These are phyloP conservation scores for Aphaenogaster floridana DNA, from an alignment of 1,140 invertebrate genomes.

Conservation along the genomic window DNA sequence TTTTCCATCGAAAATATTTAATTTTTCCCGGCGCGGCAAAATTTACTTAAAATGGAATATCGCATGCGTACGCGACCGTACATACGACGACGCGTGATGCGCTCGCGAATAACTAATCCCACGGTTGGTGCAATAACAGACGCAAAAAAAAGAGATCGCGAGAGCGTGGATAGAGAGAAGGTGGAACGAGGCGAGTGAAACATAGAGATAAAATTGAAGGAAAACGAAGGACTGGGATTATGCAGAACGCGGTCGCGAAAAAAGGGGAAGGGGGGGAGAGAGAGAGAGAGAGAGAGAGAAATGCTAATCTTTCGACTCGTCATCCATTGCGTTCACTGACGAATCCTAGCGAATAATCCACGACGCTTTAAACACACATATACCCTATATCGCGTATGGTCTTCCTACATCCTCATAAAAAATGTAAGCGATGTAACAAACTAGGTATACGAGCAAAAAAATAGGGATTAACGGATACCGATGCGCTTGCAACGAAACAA, in stretches of 20 bases:
- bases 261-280: neutral
- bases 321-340: constrained; percentile 9
- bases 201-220: constrained; percentile 39
- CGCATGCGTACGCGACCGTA: neutral
- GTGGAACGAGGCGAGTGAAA: neutral
- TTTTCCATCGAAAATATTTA: constrained; percentile 43
- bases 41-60: constrained; percentile 53
- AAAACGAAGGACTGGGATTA: constrained; percentile 47
- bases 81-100: constrained; percentile 2
- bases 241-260: neutral
- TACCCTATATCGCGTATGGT: neutral
- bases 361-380: neutral
- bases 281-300: constrained; percentile 3
- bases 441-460: neutral
- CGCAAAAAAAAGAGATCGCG: constrained; percentile 12
- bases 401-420: constrained; percentile 13
- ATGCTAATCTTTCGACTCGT: constrained; percentile 34
- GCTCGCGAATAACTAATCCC: constrained; percentile 40
- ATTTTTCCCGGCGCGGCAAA: constrained; percentile 26
- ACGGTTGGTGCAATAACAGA: constrained; percentile 44
- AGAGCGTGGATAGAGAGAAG: neutral
- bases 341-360: neutral
- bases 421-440: constrained; percentile 12
- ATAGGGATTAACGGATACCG: constrained; percentile 13
- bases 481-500: neutral